These are phyloP conservation scores for Pica pica DNA, from an alignment of 2,113 vertebrate genomes.

Conservation along the genomic window DNA sequence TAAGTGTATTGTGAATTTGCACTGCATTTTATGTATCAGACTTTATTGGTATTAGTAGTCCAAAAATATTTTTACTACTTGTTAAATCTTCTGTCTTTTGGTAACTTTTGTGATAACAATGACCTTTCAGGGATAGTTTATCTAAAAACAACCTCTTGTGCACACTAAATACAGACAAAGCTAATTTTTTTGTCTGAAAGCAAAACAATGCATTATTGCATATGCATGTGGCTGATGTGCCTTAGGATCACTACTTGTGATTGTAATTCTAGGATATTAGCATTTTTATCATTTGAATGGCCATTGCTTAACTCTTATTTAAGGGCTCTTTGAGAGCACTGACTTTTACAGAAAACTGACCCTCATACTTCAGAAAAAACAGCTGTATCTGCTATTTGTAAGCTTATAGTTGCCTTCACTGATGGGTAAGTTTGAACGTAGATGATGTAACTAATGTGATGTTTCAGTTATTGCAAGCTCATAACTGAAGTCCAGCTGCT, in stretches of 20 bases:
- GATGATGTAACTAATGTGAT: not conserved
- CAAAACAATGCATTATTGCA: slow-evolving; percentile 37
- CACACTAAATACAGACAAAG: slow-evolving; percentile 31
- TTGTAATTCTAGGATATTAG: slow-evolving; percentile 26
- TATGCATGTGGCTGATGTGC: slow-evolving; percentile 69
- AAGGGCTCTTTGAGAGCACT: slow-evolving; percentile 43
- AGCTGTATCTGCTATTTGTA: slow-evolving; percentile 39
- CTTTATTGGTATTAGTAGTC: slow-evolving; percentile 17
- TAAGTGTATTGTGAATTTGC: slow-evolving; percentile 57
- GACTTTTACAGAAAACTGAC: not conserved
- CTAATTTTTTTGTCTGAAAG: slow-evolving; percentile 13
- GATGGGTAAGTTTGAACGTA: not conserved
- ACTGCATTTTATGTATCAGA: slow-evolving; percentile 55
- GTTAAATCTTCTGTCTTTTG: slow-evolving; percentile 69
- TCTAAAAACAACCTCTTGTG: slow-evolving; percentile 51
- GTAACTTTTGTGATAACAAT: slow-evolving; percentile 61
- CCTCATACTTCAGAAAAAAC: not conserved
- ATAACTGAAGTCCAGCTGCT: slow-evolving; percentile 48
- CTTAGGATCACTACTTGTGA: slow-evolving; percentile 73
- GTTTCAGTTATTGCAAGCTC: slow-evolving; percentile 34
- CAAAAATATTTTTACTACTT: slow-evolving; percentile 55
- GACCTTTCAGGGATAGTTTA: slow-evolving; percentile 77
- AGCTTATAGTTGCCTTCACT: slow-evolving; percentile 1
- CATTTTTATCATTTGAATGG: slow-evolving; percentile 12
- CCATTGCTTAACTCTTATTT: slow-evolving; percentile 29